Percentiles rank a stretch among this genome's conserved stretches.
phyloP scores from a whole-genome alignment of 2,797 vertebrate species.

The Glossophaga mutica region DNA sequence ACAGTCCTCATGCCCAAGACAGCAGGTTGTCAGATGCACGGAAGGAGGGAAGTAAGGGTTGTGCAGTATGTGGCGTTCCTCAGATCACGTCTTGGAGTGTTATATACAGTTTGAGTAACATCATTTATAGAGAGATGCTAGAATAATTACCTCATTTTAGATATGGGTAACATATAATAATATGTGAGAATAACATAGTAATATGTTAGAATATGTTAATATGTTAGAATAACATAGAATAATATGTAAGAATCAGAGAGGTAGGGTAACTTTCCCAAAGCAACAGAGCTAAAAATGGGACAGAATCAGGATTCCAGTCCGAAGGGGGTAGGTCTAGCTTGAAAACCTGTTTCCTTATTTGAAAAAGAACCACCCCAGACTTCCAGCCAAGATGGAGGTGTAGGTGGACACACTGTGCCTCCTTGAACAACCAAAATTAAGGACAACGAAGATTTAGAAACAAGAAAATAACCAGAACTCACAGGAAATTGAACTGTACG shows the following conservation, averaged over 20 bases:
- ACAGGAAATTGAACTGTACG: too few relatives aligned
- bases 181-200: not conserved
- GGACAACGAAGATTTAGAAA: too few relatives aligned
- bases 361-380: not conserved
- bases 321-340: not conserved
- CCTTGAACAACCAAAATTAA: too few relatives aligned
- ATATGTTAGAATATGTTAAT: too few relatives aligned
- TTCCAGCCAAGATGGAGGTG: too few relatives aligned
- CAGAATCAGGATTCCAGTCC: not conserved
- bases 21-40: not conserved
- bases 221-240: not conserved
- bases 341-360: not conserved
- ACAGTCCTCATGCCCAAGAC: not conserved
- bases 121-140: not conserved
- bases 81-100: not conserved
- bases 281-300: not conserved
- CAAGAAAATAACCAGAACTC: too few relatives aligned
- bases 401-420: too few relatives aligned
- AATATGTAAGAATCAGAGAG: not conserved
- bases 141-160: not conserved
- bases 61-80: not conserved
- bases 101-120: not conserved
- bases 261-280: not conserved
- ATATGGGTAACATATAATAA: not conserved
- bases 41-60: not conserved